Conservation (phyloP, 2,113 vertebrate species). For the Sula dactylatra region DNA sequence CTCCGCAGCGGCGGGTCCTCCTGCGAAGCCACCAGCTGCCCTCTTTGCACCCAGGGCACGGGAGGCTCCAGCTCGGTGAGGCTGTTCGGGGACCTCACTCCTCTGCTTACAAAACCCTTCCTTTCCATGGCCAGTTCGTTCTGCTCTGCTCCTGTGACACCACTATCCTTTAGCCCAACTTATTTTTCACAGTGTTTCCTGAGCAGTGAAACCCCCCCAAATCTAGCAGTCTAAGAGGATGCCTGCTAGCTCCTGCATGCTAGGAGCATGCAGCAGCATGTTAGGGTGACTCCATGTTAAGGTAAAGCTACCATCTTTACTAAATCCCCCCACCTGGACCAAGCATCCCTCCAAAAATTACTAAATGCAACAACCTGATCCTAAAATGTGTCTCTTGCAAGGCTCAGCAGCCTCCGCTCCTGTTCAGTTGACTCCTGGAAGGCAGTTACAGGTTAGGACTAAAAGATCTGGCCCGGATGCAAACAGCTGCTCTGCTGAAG, state of each 20-base stretch:
- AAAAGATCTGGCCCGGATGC: background rate
- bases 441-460: background rate
- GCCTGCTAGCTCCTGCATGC: background rate
- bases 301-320: background rate
- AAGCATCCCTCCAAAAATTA: background rate
- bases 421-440: background rate
- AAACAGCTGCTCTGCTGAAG: background rate
- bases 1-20: accelerated
- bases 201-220: background rate
- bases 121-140: background rate
- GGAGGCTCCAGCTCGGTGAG: background rate
- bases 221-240: background rate
- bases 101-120: too few relatives aligned
- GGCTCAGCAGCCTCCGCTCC: background rate
- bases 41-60: background rate
- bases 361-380: background rate
- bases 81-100: too few relatives aligned
- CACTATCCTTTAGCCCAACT: background rate
- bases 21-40: background rate
- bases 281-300: background rate
- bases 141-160: background rate
- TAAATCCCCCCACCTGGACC: background rate
- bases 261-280: background rate
- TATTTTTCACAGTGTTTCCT: background rate
- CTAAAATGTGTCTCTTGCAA: background rate